Evolutionary conservation across 2,797 vertebrate genomes (phyloP).

Genomic region (Cercopithecus neglectus): DNA sequence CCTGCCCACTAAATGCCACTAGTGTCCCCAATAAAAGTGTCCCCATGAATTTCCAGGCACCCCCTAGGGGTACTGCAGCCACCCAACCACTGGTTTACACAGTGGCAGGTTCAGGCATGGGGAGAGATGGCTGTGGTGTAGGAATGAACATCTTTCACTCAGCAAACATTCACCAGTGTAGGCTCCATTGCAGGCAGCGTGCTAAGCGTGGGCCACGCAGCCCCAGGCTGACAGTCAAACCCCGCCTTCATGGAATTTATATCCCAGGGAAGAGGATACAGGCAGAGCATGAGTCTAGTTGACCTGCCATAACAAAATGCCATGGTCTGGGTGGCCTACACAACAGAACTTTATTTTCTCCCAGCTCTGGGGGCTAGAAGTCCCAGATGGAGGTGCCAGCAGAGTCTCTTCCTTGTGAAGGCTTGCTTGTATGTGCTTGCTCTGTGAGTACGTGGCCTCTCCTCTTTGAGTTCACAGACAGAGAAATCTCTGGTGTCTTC

Average conservation of each 20-base stretch:
- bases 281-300: not conserved
- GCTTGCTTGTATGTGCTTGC: not conserved
- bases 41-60: not conserved
- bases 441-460: accelerated
- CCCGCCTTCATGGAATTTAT: not conserved
- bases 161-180: not conserved
- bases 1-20: not conserved
- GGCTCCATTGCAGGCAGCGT: not conserved
- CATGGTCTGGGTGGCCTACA: not conserved
- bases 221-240: not conserved
- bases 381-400: not conserved
- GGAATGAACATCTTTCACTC: not conserved
- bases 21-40: not conserved
- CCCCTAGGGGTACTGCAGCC: too few relatives aligned
- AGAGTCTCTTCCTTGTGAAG: not conserved
- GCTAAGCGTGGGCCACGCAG: accelerated
- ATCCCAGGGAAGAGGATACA: not conserved
- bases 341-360: not conserved
- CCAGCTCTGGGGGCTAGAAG: not conserved
- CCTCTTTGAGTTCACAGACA: not conserved
- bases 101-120: not conserved
- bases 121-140: not conserved
- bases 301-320: not conserved
- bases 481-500: not conserved
- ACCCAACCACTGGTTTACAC: not conserved